Base-by-base conservation (phyloP, 2,888 invertebrate species). In the Ceriagrion tenellum region DNA sequence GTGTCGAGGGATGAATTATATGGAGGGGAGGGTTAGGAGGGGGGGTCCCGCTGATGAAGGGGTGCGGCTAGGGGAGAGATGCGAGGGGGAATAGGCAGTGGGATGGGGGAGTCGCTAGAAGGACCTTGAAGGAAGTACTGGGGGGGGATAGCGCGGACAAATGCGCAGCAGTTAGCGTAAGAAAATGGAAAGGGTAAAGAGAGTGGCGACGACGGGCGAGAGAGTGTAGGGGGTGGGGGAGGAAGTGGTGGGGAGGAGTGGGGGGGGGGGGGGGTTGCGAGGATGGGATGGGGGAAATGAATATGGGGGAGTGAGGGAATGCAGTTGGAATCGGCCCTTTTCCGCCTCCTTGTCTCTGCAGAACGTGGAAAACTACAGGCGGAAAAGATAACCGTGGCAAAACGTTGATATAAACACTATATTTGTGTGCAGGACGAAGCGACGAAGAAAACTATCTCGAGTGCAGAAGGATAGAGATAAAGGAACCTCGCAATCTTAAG, bases 101-200 rank as follows among this genome's bases (percentile, higher is more conserved):
- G 18, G 81, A 16, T 35, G 81, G 35, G 16, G 26, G 26, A 26
- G 81, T 26, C 26, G 13, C 35, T 0, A 23, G 23, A 81, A 35
- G 35, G 35, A 69, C 69, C 69, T 35, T 81, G 30, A 35, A 81
- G 35, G 81, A 81, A 35, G 35, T 35, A 16, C 30, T 13, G 30
- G 30, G 81, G 30, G 74, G 30, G 81, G 12, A 81, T 81, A 81
- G 81, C 81, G 30, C 81, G 81, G 81, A 81, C 81, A 81, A 81
- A 81, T 81, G 81, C 81, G 81, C 81, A 81, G 81, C 81, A 81
- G 81, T 81, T 81, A 81, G 81, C 81, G 30, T 81, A 81, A 35
- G 81, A 81, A 81, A 81, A 81, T 81, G 81, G 81, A 18, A 81
- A 81, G 81, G 81, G 81, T 30, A 35, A 35, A 81, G 69, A 81